Conservation (phyloP, 2,888 invertebrate genomes). For the Entomobrya multifasciata region DNA sequence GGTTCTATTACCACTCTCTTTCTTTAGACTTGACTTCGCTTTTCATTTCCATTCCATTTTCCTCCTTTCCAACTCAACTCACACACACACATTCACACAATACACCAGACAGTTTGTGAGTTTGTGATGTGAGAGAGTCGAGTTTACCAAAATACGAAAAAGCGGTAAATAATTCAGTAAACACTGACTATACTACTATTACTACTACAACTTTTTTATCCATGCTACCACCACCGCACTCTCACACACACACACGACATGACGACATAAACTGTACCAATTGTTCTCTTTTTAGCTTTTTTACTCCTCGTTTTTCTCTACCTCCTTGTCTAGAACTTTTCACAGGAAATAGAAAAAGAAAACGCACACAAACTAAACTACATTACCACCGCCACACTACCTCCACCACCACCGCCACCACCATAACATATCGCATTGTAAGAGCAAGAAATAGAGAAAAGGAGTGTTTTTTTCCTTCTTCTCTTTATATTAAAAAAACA, state of each 20-base stretch:
- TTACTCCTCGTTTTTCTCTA: too few relatives aligned
- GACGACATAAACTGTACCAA: too few relatives aligned
- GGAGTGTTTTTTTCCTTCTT: neutral
- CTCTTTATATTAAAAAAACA: conserved; percentile 26
- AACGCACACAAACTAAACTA: too few relatives aligned
- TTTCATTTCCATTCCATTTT: conserved; percentile 5
- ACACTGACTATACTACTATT: neutral
- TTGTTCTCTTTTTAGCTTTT: conserved; percentile 21
- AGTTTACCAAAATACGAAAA: neutral
- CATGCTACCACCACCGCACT: neutral
- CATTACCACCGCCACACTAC: too few relatives aligned
- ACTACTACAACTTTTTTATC: neutral
- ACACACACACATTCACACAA: too few relatives aligned
- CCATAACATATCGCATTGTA: too few relatives aligned
- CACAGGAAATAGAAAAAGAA: neutral
- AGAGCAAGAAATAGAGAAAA: too few relatives aligned
- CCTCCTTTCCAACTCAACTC: conserved; percentile 2
- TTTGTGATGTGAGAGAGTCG: too few relatives aligned
- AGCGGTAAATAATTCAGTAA: conserved; percentile 34
- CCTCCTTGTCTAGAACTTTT: too few relatives aligned
- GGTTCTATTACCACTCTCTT: neutral
- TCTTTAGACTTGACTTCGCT: neutral
- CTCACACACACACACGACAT: too few relatives aligned
- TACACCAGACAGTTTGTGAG: too few relatives aligned
- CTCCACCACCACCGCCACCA: too few relatives aligned